Evolutionary conservation across 2,797 vertebrate species (phyloP).

Genomic region (Petrocephalus schoutedeni): DNA sequence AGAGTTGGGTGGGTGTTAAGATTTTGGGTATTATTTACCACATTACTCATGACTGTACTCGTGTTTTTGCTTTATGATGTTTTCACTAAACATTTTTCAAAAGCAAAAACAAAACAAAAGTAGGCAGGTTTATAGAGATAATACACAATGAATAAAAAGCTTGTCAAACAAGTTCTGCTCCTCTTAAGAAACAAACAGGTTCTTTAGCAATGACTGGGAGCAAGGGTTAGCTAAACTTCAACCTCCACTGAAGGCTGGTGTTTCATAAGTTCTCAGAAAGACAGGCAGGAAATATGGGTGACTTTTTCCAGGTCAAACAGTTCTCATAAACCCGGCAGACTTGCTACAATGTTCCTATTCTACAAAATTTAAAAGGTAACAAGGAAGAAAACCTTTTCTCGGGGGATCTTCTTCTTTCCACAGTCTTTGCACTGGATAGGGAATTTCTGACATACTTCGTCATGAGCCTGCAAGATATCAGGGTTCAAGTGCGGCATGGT

Average conservation of each 20-base stretch:
- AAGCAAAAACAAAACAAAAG: neutral
- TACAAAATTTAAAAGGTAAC: neutral
- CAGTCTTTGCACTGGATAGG: slow-evolving; percentile 89
- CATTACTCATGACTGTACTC: neutral
- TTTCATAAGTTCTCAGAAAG: neutral
- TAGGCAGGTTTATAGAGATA: neutral
- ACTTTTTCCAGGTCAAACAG: neutral
- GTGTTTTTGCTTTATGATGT: neutral
- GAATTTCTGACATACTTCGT: slow-evolving; percentile 81
- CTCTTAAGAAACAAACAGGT: neutral
- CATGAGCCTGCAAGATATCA: slow-evolving; percentile 71
- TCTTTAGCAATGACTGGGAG: neutral
- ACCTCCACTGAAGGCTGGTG: neutral
- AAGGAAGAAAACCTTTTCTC: slow-evolving; percentile 74
- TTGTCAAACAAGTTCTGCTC: neutral
- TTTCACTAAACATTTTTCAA: neutral
- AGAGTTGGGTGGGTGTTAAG: neutral
- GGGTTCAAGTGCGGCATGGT: neutral
- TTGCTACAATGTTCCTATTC: neutral
- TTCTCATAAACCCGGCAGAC: neutral
- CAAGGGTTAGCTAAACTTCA: neutral
- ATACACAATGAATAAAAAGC: neutral
- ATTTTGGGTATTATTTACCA: neutral
- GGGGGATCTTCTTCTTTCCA: slow-evolving; percentile 82
- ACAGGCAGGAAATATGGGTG: neutral